Conservation (phyloP, 2,113 vertebrate genomes). For the Cheirogaleus medius region DNA sequence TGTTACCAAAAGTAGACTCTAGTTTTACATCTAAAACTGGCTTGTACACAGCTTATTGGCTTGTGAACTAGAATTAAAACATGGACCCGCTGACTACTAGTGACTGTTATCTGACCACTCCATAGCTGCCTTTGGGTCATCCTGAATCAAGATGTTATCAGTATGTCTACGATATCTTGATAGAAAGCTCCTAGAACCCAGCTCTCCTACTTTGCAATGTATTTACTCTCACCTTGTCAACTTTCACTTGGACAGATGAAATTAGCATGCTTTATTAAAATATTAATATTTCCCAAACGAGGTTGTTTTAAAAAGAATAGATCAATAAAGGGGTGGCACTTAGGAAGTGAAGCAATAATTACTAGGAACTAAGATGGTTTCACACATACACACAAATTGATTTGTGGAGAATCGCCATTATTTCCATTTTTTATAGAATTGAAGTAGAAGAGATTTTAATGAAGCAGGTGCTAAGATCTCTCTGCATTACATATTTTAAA, state of each 20-base stretch:
- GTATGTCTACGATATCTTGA: not conserved
- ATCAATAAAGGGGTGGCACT: not conserved
- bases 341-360: not conserved
- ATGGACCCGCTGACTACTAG: accelerated
- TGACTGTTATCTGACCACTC: not conserved
- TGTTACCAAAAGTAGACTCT: not conserved
- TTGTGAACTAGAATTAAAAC: not conserved
- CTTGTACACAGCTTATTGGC: not conserved
- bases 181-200: not conserved
- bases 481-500: not conserved
- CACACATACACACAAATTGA: not conserved
- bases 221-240: not conserved
- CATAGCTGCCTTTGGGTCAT: not conserved
- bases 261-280: not conserved
- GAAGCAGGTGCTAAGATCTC: not conserved
- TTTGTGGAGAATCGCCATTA: not conserved
- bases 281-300: not conserved
- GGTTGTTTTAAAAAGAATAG: not conserved
- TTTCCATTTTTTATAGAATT: not conserved
- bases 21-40: not conserved
- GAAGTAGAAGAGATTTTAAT: not conserved
- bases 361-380: not conserved
- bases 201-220: not conserved
- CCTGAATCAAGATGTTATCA: not conserved
- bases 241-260: not conserved